These are phyloP conservation scores for Drosophila kikkawai DNA, from an alignment of 1,140 invertebrate species.

Conservation along the genomic window DNA sequence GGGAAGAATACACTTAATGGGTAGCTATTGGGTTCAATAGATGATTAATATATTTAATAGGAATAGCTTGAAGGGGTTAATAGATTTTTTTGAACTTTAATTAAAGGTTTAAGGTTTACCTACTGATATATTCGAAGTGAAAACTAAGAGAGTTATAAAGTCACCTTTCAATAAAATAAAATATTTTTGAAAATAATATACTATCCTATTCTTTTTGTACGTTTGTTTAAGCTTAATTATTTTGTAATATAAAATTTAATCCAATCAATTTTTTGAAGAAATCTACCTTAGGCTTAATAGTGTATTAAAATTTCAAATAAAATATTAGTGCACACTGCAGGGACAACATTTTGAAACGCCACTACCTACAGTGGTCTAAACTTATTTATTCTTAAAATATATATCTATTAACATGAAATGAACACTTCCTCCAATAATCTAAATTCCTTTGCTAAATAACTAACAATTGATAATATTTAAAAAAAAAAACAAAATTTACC, in stretches of 20 bases:
- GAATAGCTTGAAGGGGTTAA: too few species aligned
- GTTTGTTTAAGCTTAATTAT: too few species aligned
- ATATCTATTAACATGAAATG: not conserved
- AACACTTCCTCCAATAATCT: not conserved
- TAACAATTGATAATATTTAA: not conserved
- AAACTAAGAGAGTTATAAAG: too few species aligned
- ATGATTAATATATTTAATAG: not conserved
- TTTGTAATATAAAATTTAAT: too few species aligned
- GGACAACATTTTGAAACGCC: slow-evolving; percentile 16
- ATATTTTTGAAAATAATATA: not conserved
- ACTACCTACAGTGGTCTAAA: slow-evolving; percentile 31
- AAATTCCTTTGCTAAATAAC: too few species aligned
- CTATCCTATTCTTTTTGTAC: too few species aligned
- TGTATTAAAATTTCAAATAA: slow-evolving; percentile 31
- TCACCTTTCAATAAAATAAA: too few species aligned
- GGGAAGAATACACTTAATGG: not conserved
- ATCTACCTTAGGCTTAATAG: not conserved
- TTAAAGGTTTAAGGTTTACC: not conserved
- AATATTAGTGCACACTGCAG: slow-evolving; percentile 45
- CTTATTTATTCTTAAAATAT: not conserved
- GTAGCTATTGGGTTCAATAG: not conserved
- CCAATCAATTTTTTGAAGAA: not conserved
- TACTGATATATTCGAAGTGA: not conserved
- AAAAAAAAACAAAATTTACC: too few species aligned
- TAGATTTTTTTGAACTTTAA: too few species aligned